Conservation (phyloP, 2,888 invertebrate species). For the Spodoptera picta region DNA sequence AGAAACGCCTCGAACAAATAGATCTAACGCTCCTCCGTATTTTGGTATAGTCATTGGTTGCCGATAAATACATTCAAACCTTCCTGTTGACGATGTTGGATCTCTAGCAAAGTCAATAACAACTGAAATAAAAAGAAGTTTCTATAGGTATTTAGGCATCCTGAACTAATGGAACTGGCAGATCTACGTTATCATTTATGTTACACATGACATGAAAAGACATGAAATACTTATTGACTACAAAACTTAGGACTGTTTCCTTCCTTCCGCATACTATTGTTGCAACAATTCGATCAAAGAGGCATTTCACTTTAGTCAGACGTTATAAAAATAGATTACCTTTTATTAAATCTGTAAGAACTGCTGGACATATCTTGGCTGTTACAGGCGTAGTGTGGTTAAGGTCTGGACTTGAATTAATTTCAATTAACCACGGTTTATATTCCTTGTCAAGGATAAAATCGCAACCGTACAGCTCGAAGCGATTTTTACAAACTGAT, state of each 20-base stretch:
- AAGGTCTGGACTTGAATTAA: slow-evolving; percentile 96
- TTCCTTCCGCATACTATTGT: too few species aligned
- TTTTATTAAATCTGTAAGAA: slow-evolving; percentile 95
- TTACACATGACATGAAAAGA: too few species aligned
- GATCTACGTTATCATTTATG: too few species aligned
- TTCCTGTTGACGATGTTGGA: slow-evolving; percentile 85
- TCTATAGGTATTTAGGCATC: too few species aligned
- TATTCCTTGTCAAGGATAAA: slow-evolving; percentile 96
- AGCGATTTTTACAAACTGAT: slow-evolving; percentile 91
- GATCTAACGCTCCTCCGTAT: slow-evolving; percentile 67
- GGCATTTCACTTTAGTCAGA: too few species aligned
- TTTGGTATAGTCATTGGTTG: slow-evolving; percentile 75
- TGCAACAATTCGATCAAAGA: too few species aligned
- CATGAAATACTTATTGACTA: too few species aligned
- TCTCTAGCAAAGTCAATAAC: slow-evolving; percentile 83
- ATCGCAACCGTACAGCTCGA: slow-evolving; percentile 97
- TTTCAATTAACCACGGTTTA: slow-evolving; percentile 96
- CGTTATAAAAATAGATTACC: slow-evolving; percentile 82
- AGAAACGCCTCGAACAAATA: slow-evolving; percentile 69
- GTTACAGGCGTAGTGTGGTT: slow-evolving; percentile 94
- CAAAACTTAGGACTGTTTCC: too few species aligned
- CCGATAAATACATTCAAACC: slow-evolving; percentile 88
- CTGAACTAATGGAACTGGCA: too few species aligned
- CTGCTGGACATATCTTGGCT: slow-evolving; percentile 93
- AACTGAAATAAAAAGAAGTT: slow-evolving; percentile 74